Base-by-base conservation (phyloP, 2,113 vertebrate species). In the Nestor notabilis region DNA sequence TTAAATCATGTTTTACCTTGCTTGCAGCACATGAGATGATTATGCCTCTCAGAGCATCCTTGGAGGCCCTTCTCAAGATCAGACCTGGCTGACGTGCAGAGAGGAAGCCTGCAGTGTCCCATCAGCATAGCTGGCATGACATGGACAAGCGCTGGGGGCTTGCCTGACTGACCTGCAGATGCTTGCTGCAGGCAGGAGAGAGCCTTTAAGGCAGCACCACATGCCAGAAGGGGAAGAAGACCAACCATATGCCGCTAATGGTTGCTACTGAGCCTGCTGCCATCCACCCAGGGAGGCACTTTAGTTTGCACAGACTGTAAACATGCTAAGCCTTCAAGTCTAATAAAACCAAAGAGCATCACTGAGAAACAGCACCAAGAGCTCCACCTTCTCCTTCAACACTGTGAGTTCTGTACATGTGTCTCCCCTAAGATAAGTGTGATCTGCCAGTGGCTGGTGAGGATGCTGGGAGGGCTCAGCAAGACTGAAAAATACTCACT, bases 71-170 rank as follows among this genome's bases (percentile, higher is more conserved):
- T 58, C 60, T 55, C 43, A 5, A 12, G 64, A 46, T 1, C 81
- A 68, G 69, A 18, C 6, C 50, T 41, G 18, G 37, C 50, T 74
- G 69, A 1, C 1, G 1, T 3, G 55, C 66, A 70, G 80, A 52
- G 25, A 61, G 53, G 41, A 27, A 39, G 39, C 28, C 89, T 29
- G 39, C 11, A 12, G 69, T 4, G n/a, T 18, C 64, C 64, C 65
- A 31, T n/a, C 50, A 61, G 49, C 41, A 5, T 3, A 49, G 69
- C 53, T 5, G 7, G 49, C 1, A 0, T 2, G 21, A 81, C 77
- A 31, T 0, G 0, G 50, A 37, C 43, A 7, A 82, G 65, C 0
- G 0, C 83, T 2, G 0, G 46, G 35, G 37, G 43, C 69, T 58
- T 0, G 2, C 39, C 60, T 60, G 56, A 63, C 81, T 4, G 19